Base-by-base conservation (phyloP, 2,113 vertebrate species). In the Ophiodon elongatus region DNA sequence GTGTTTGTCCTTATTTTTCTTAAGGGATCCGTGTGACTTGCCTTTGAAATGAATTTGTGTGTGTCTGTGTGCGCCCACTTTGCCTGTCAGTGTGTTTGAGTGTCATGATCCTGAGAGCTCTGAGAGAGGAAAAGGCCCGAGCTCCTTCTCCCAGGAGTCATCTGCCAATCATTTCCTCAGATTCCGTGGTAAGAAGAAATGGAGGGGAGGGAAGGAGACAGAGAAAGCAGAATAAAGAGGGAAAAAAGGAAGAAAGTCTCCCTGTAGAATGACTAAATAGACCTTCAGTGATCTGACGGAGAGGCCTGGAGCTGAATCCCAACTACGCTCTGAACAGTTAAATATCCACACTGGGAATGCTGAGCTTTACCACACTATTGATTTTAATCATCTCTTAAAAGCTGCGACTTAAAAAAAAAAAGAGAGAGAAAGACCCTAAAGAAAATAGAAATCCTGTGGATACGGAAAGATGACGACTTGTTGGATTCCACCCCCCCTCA, bases 151-250 rank as follows among this genome's bases (percentile, higher is more conserved):
- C 92, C 94, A 78, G 81, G 93, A 94, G 94, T 93, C 91, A 86
- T 92, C 94, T 95, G 95, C 91, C 95, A 95, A 95, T 96, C 95
- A 95, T 92, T 88, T 88, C 90, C 92, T 93, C 86, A 82, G 88
- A 94, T 91, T 94, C 88, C 78, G 79, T 35, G 85, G 62, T 79
- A 80, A 88, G 86, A 52, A 83, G 73, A 80, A 79, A 81, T 66
- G 27, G 52, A 31, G 85, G 52, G 62, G 45, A 76, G 79, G 69
- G 59, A 64, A 75, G 78, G 85, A 89, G 87, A 93, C 76, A 73
- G 73, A 91, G 78, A 71, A 62, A 79, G 65, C 76, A 83, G 86
- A 91, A 88, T 68, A 87, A 88, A 85, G 47, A 27, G 50, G 68
- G n/a, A 23, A 17, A 79, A 75, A 41, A 82, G 83, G 88, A 79